These are phyloP conservation scores for Dipodomys stephensi DNA, from an alignment of 2,113 vertebrate genomes.

Conservation along the genomic window DNA sequence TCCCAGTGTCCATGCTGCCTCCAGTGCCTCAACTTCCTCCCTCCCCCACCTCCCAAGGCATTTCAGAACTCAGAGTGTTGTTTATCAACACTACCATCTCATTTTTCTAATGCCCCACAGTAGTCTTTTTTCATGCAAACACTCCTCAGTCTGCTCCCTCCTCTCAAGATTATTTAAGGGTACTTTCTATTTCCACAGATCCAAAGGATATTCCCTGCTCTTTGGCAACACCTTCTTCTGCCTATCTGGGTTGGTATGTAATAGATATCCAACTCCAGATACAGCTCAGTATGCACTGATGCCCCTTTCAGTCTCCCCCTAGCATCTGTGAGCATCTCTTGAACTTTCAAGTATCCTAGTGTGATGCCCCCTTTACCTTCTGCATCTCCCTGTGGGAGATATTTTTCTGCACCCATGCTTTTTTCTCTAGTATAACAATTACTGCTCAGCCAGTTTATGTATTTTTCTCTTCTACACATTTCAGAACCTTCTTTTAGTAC, in stretches of 20 bases:
- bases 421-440: background rate
- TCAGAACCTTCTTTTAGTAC: slow-evolving; percentile 3
- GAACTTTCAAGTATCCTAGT: background rate
- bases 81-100: background rate
- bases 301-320: background rate
- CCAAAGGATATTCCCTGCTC: background rate
- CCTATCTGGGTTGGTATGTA: background rate
- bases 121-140: background rate
- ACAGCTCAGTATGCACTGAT: background rate
- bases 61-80: background rate
- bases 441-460: background rate
- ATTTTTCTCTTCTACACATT: slow-evolving; percentile 4
- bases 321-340: background rate
- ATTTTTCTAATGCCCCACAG: background rate
- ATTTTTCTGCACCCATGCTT: background rate
- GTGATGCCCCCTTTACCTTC: background rate
- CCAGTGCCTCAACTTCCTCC: background rate
- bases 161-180: background rate
- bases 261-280: background rate
- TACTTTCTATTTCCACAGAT: slow-evolving; percentile 5
- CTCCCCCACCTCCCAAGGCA: background rate
- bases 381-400: background rate
- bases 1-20: background rate
- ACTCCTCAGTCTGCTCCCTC: background rate
- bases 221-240: background rate